Evolutionary conservation across 2,888 invertebrate species (phyloP), one percentile per base, ranked within the genome.

Genomic region (Tetragonisca angustula): DNA sequence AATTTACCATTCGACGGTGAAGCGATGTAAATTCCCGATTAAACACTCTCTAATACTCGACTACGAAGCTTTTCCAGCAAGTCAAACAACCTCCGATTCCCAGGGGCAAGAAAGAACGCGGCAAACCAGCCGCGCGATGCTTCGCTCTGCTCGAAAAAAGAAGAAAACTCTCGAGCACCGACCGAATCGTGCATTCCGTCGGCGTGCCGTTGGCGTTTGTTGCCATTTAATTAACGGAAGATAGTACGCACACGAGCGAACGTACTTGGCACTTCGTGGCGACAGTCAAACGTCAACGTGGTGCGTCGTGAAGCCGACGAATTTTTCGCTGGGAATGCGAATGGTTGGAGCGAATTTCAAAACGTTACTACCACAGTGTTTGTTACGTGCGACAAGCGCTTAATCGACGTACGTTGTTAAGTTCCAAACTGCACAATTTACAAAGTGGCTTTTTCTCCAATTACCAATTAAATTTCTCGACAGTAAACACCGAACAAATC

Each of bases 1-100:
- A 81, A 81, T 81, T 81, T 73, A 68, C 73, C 73, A 73, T 73
- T 81, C 61, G 71, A 61, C 36, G 32, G 32, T 32, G 67, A 56
- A 24, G n/a, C 56, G 73, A 81, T 81, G 82, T 69, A 73, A 81
- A 62, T 61, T 81, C 82, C 62, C 56, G 81, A 82, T 81, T 82
- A 82, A 82, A 65, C 75, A 32, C 64, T 59, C 68, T 64, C 72
- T 73, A 32, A 73, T 82, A 65, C 75, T 65, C 43, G 68, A 65
- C 43, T 43, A 43, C 52, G 52, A 82, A 56, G 64, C 75, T 59
- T 69, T 74, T 52, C 52, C 56, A 24, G 36, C 64, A 65, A 82
- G 69, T 82, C 64, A 74, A 74, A 69, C 74, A 74, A 64, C 43
- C 70, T 50, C 24, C 56, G 59, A 52, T 75, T 64, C 69, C 59